phyloP scores from a whole-genome alignment of 2,113 vertebrate genomes.

The Clarias gariepinus region DNA sequence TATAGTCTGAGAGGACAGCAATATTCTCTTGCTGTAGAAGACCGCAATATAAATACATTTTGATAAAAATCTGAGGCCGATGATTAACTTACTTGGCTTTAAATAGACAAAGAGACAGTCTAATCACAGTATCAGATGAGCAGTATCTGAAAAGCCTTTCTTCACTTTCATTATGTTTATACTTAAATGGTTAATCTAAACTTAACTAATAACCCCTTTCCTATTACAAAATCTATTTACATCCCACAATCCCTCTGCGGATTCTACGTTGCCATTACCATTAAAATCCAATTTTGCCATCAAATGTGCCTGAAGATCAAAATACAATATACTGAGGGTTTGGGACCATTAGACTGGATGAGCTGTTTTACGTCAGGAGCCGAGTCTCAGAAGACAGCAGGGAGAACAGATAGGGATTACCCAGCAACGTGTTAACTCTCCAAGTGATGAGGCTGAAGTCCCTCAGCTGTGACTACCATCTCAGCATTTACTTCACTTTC shows the following conservation, averaged over 20 bases:
- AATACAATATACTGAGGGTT: neutral
- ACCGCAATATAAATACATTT: neutral
- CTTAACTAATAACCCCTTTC: neutral
- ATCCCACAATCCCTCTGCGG: neutral
- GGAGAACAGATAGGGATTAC: constrained; percentile 31
- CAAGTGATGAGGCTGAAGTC: constrained; percentile 41
- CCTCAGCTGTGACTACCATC: constrained; percentile 33
- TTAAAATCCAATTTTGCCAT: neutral
- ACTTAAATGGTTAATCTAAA: neutral
- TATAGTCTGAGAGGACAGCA: neutral
- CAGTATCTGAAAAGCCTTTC: neutral
- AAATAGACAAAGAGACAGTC: neutral
- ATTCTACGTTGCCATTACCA: neutral
- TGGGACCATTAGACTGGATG: neutral
- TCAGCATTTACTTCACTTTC: constrained; percentile 19
- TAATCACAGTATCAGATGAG: neutral
- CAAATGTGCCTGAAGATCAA: neutral
- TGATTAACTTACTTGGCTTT: neutral
- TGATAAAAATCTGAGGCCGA: neutral
- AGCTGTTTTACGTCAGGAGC: constrained; percentile 13
- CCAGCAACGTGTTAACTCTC: constrained; percentile 13
- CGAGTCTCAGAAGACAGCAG: constrained; percentile 40
- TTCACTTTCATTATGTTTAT: neutral
- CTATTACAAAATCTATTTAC: neutral
- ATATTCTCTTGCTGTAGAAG: neutral